phyloP scores from a whole-genome alignment of 2,888 invertebrate genomes.

The Myathropa florea region DNA sequence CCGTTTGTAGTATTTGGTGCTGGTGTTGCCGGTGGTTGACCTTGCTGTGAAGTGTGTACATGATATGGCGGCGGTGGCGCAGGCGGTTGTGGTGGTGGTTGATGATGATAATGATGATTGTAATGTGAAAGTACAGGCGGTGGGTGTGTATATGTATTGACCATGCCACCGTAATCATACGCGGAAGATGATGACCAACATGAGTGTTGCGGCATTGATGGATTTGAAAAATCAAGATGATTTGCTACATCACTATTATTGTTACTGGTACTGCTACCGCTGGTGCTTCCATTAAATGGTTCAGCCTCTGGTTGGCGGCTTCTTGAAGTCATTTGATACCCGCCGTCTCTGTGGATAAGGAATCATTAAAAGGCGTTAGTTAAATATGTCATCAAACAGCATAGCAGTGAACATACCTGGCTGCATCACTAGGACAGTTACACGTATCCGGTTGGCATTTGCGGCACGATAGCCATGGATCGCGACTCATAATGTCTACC shows the following conservation, averaged over 20 bases:
- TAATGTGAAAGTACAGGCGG: slow-evolving; percentile 56
- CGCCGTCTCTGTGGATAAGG: slow-evolving; percentile 25
- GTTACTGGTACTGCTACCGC: slow-evolving; percentile 9
- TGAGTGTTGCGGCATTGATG: slow-evolving; percentile 43
- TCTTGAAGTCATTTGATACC: slow-evolving; percentile 52
- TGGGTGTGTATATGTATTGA: slow-evolving; percentile 53
- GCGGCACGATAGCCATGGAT: slow-evolving; percentile 69
- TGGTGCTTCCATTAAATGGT: slow-evolving; percentile 23
- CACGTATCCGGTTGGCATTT: slow-evolving; percentile 71
- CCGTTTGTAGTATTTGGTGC: slow-evolving; percentile 17
- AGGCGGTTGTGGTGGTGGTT: slow-evolving; percentile 29
- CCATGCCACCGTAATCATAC: slow-evolving; percentile 57
- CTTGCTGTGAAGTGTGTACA: slow-evolving; percentile 31
- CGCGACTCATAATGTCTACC: slow-evolving; percentile 60
- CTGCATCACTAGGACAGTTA: slow-evolving; percentile 56
- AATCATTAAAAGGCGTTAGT: neutral
- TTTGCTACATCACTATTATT: slow-evolving; percentile 25
- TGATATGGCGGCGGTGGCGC: slow-evolving; percentile 24
- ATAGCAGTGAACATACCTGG: neutral
- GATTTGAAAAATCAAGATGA: slow-evolving; percentile 51
- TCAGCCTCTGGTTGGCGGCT: slow-evolving; percentile 39
- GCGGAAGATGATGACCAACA: slow-evolving; percentile 56
- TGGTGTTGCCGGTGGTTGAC: slow-evolving; percentile 10
- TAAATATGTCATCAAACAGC: neutral
- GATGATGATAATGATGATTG: slow-evolving; percentile 55